A percentile compares a stretch with the other conserved stretches of the same genome.
These are phyloP conservation scores for Steinernema hermaphroditum DNA, from an alignment of 2,888 invertebrate species.

Conservation along the genomic window DNA sequence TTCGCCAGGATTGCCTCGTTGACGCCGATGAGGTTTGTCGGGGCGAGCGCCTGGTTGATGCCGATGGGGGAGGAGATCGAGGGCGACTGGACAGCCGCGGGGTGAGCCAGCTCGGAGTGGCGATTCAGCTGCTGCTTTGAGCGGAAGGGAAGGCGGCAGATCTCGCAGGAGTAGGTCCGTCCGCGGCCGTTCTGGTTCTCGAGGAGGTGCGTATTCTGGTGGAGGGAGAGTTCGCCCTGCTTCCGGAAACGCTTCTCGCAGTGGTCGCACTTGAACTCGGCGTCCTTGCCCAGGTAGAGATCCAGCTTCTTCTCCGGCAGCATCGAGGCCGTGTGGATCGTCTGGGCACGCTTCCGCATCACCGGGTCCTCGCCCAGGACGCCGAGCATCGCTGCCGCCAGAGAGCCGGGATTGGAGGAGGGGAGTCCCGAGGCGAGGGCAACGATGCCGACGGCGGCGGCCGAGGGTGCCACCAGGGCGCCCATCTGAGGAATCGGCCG, in stretches of 20 bases:
- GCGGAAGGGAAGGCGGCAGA: conserved; percentile 65
- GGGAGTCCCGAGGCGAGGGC: neutral
- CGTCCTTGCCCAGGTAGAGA: conserved; percentile 15
- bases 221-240: conserved; percentile 69
- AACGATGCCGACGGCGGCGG: neutral
- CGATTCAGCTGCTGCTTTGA: conserved; percentile 62
- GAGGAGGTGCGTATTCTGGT: conserved; percentile 61
- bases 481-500: conserved; percentile 15
- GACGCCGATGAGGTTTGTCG: conserved; percentile 10
- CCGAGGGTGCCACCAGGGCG: neutral
- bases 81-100: neutral
- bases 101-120: conserved; percentile 51
- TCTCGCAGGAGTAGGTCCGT: conserved; percentile 61
- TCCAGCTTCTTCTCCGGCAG: conserved; percentile 10
- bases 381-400: neutral
- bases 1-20: conserved; percentile 14
- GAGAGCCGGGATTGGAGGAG: neutral
- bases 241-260: conserved; percentile 90
- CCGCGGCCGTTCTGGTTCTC: conserved; percentile 74
- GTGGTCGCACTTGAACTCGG: conserved; percentile 75
- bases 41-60: conserved; percentile 1
- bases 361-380: neutral
- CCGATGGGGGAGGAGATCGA: conserved; percentile 12
- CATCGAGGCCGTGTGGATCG: conserved; percentile 1
- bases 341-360: conserved; percentile 18